phyloP scores from a whole-genome alignment of 2,797 vertebrate species.

The Microctenopoma lineatum region DNA sequence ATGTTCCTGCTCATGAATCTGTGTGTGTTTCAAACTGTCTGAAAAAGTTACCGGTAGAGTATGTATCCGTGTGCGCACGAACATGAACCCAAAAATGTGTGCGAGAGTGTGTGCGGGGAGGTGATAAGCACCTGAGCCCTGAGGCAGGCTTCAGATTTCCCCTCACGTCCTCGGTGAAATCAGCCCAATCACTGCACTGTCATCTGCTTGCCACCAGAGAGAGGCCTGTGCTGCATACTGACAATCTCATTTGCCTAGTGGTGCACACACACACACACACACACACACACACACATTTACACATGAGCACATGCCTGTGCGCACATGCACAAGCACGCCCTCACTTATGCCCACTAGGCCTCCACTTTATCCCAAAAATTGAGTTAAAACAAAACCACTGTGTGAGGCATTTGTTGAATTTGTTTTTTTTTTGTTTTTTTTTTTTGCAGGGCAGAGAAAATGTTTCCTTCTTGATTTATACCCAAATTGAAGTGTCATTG shows the following conservation, averaged over 20 bases:
- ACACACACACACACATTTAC: constrained; percentile 8
- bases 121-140: constrained; percentile 81
- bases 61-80: constrained; percentile 1
- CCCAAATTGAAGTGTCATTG: constrained; percentile 63
- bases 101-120: constrained; percentile 53
- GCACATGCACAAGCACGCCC: constrained; percentile 17
- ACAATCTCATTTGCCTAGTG: constrained; percentile 74
- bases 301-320: background rate
- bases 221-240: constrained; percentile 76
- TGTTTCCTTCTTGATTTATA: constrained; percentile 58
- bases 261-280: background rate
- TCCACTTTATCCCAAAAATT: constrained; percentile 58
- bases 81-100: constrained; percentile 11
- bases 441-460: constrained; percentile 45
- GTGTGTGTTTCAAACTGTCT: background rate
- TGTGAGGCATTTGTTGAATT: constrained; percentile 51
- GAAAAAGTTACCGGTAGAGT: constrained; percentile 41
- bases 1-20: constrained; percentile 1
- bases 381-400: constrained; percentile 60
- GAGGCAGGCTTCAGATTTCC: constrained; percentile 78
- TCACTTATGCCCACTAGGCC: constrained; percentile 50
- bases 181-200: constrained; percentile 81
- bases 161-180: constrained; percentile 79
- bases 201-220: constrained; percentile 79
- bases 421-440: background rate